Base-by-base conservation (phyloP, 2,888 invertebrate genomes). In the Melanchra persicariae region DNA sequence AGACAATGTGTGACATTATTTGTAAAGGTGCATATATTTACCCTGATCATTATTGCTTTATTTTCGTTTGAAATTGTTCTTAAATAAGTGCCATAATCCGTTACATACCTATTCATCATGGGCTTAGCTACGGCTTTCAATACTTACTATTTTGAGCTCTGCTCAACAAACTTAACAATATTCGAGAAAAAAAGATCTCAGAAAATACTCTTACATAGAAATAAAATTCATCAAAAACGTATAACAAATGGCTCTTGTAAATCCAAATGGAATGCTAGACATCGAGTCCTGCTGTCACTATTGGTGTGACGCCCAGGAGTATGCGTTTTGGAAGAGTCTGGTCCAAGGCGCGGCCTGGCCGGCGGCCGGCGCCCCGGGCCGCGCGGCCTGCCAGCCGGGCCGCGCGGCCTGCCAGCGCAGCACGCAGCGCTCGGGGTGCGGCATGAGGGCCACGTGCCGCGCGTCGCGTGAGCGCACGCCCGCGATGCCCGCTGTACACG, bases 391-490 rank as follows among this genome's bases (percentile, higher is more conserved):
- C n/a, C n/a, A n/a, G n/a, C n/a, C 34, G 24, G 49, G 67, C 12
- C n/a, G 86, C 12, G 73, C 83, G 98, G 97, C 99, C 93, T 99
- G 99, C 98, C 98, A 99, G 84, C 97, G 97, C 85, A 98, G 96
- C 74, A 98, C 97, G 89, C 98, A 98, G 77, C 99, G 97, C 94
- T 99, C 99, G 0, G 99, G 99, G 96, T 99, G 99, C 4, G 99
- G 99, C 99, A 99, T 99, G 97, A 99, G 97, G 0, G 99, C 99
- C 85, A 99, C 96, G 94, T 99, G 99, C 7, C 99, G 97, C 0
- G 99, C 99, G 94, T 99, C 98, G 1, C 92, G 88, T 0, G 99
- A 99, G 85, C 99, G 98, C 68, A 99, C 94, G 19, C 98, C 99
- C 34, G 99, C 99, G 78, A 99, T 97, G 30, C 99, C 99, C 85